These are phyloP conservation scores for Scolopax bukidnonensis DNA, from an alignment of 2,797 vertebrate genomes.

Conservation along the genomic window DNA sequence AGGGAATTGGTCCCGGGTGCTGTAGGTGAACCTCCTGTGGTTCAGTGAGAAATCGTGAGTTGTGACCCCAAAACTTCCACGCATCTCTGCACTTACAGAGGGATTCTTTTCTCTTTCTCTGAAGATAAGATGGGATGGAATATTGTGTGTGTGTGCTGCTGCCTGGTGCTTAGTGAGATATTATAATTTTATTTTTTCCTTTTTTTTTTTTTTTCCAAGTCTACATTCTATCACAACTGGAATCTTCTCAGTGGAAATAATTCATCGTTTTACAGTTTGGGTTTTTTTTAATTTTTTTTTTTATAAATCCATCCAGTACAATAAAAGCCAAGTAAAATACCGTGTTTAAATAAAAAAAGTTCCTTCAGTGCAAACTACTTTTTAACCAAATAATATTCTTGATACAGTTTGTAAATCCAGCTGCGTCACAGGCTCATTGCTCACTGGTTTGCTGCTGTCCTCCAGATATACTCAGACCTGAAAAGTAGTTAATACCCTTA, in stretches of 20 bases:
- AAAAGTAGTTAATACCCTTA: constrained; percentile 51
- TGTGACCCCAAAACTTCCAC: background rate
- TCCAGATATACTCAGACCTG: constrained; percentile 15
- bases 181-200: background rate
- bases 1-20: background rate
- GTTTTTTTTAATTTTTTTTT: background rate
- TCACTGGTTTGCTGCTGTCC: background rate
- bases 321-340: constrained; percentile 63
- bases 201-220: background rate
- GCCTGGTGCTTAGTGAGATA: constrained; percentile 25
- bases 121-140: background rate
- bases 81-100: constrained; percentile 5
- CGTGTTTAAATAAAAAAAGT: constrained; percentile 51
- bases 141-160: background rate
- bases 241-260: constrained; percentile 59
- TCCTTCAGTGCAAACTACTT: constrained; percentile 67
- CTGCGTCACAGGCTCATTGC: constrained; percentile 47
- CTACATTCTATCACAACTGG: constrained; percentile 51
- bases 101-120: background rate
- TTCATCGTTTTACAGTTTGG: constrained; percentile 54
- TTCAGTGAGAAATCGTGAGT: background rate
- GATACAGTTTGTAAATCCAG: constrained; percentile 73
- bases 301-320: constrained; percentile 49
- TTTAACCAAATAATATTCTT: constrained; percentile 64
- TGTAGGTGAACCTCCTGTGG: background rate